phyloP scores from a whole-genome alignment of 2,113 vertebrate genomes.

The Ctenodactylus gundi region DNA sequence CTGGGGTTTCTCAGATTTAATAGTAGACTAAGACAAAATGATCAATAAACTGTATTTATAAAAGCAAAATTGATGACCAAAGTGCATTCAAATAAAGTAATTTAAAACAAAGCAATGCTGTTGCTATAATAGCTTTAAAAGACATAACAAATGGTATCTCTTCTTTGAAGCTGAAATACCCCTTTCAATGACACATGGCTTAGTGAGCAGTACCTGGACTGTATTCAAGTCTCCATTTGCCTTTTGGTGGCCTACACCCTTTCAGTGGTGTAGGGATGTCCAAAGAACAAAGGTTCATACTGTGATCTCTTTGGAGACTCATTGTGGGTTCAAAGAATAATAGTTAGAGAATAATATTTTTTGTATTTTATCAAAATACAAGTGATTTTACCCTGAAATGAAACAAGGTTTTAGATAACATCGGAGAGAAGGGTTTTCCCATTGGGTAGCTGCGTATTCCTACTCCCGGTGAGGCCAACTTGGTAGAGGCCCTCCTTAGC shows the following conservation, averaged over 20 bases:
- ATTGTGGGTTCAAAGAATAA: not conserved
- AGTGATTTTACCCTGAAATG: not conserved
- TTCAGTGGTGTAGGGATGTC: not conserved
- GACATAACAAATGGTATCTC: not conserved
- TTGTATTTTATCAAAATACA: not conserved
- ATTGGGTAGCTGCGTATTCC: not conserved
- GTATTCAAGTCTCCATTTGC: not conserved
- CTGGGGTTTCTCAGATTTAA: not conserved
- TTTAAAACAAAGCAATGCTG: not conserved
- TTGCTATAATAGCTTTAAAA: not conserved
- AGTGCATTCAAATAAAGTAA: slow-evolving; percentile 30
- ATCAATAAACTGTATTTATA: slow-evolving; percentile 64
- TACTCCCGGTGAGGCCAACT: not conserved
- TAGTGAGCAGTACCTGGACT: not conserved
- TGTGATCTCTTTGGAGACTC: not conserved
- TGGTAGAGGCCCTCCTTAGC: not conserved
- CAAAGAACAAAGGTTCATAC: not conserved
- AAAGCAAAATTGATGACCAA: slow-evolving; percentile 12
- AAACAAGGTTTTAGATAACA: not conserved
- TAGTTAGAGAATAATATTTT: not conserved
- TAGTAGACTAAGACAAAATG: not conserved
- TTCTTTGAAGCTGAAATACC: not conserved
- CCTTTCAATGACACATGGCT: not conserved
- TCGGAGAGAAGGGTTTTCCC: not conserved
- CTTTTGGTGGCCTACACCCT: not conserved